Evolutionary conservation across 2,888 invertebrate species (phyloP).

Genomic region (Cistogaster globosa): DNA sequence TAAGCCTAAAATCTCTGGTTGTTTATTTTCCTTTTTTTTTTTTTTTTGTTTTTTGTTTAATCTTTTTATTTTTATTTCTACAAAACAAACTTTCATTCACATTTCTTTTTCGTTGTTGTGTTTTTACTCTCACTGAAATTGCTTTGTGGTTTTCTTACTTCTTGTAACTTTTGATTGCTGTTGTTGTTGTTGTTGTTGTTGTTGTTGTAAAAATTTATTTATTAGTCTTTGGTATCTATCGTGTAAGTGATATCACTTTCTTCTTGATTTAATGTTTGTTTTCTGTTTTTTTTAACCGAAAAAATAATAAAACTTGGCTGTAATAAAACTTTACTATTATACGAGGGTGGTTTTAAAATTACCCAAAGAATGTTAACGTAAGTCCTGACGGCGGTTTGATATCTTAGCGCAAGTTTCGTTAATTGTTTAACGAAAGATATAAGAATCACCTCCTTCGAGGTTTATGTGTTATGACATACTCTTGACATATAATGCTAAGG

Average conservation of each 20-base stretch:
- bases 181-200: not conserved
- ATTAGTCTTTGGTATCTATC: conserved; percentile 69
- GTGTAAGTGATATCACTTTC: conserved; percentile 69
- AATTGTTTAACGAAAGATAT: too few relatives aligned
- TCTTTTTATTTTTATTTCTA: conserved; percentile 22
- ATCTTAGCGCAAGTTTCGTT: too few relatives aligned
- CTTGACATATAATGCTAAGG: too few relatives aligned
- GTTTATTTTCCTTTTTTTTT: conserved; percentile 2
- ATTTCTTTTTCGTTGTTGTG: conserved; percentile 42
- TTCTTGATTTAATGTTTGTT: conserved; percentile 61
- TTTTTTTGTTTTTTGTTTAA: too few relatives aligned
- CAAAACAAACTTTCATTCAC: conserved; percentile 68
- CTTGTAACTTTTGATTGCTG: not conserved
- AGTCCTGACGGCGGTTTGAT: too few relatives aligned
- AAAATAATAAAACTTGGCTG: conserved; percentile 41
- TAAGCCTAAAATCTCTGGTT: conserved; percentile 33
- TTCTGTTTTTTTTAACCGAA: conserved; percentile 15
- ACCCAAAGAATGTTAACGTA: too few relatives aligned
- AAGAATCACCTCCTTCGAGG: too few relatives aligned
- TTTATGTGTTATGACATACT: too few relatives aligned
- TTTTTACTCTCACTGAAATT: conserved; percentile 62
- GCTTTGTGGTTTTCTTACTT: conserved; percentile 3
- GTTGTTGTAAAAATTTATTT: too few relatives aligned
- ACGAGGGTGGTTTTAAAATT: not conserved
- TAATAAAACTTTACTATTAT: not conserved